Evolutionary conservation across 1,140 invertebrate genomes (phyloP).

Genomic region (Saxidomus purpurata): DNA sequence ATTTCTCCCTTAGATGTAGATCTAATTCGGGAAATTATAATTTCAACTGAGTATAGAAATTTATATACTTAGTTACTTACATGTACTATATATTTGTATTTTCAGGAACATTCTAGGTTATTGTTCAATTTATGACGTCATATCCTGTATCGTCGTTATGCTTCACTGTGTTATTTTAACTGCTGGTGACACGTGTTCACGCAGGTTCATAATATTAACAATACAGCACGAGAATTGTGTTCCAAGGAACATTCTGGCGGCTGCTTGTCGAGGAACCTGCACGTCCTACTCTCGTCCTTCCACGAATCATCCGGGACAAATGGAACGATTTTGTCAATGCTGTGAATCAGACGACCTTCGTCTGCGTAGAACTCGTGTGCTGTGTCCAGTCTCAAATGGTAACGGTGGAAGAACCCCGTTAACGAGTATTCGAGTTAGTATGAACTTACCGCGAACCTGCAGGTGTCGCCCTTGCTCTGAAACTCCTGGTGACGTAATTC

Average conservation of each 20-base stretch:
- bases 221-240: slow-evolving; percentile 18
- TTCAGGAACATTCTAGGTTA: not conserved
- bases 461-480: slow-evolving; percentile 41
- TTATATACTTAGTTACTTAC: too few species aligned
- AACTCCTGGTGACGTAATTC: not conserved
- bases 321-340: slow-evolving; percentile 52
- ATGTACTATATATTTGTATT: too few species aligned
- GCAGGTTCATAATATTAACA: not conserved
- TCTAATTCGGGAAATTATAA: too few species aligned
- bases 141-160: not conserved
- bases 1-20: too few species aligned
- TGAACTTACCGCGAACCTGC: slow-evolving; percentile 37
- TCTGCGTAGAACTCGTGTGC: not conserved
- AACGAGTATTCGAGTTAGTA: not conserved
- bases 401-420: too few species aligned
- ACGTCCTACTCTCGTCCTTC: slow-evolving; percentile 40
- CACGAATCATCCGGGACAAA: slow-evolving; percentile 2
- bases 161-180: not conserved
- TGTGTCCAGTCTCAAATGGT: not conserved
- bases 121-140: slow-evolving; percentile 1
- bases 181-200: not conserved
- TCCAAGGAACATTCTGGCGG: not conserved
- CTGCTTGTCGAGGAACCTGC: slow-evolving; percentile 32
- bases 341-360: slow-evolving; percentile 4
- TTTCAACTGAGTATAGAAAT: too few species aligned